Percentiles rank a stretch among this genome's conserved stretches.
Conservation (phyloP, 2,113 vertebrate species). For the Tauraco erythrolophus region DNA sequence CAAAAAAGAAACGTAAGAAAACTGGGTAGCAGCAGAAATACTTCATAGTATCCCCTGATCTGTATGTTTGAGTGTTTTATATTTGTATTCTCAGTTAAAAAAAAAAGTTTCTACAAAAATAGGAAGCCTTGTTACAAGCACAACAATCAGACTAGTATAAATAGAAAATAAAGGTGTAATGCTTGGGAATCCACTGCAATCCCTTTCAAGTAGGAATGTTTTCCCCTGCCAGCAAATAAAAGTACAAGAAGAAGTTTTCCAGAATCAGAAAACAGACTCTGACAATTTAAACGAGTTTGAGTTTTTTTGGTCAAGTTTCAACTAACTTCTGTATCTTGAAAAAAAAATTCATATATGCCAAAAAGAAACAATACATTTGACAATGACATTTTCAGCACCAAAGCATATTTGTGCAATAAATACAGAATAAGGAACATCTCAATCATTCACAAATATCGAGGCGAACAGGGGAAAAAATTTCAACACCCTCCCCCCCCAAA, state of each 20-base stretch:
- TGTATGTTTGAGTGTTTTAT: background rate
- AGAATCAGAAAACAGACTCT: background rate
- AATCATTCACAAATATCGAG: background rate
- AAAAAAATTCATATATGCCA: background rate
- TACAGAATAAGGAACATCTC: background rate
- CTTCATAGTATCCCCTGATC: background rate
- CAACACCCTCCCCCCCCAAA: background rate
- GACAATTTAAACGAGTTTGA: background rate
- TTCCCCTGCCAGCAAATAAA: constrained; percentile 39
- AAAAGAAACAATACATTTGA: background rate
- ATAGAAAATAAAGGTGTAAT: background rate
- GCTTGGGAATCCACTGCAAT: background rate
- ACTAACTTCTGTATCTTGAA: background rate
- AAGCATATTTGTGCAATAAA: background rate
- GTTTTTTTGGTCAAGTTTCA: background rate
- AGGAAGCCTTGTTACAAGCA: background rate
- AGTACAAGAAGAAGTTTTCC: background rate
- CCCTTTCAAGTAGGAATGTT: background rate
- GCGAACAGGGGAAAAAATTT: background rate
- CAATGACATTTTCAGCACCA: background rate
- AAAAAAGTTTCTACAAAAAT: background rate
- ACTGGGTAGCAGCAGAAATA: constrained; percentile 49
- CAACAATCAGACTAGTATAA: background rate
- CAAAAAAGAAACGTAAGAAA: constrained; percentile 27
- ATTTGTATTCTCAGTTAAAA: background rate